These are phyloP conservation scores for Danio rerio DNA, from an alignment of 2,113 vertebrate genomes.

Conservation along the genomic window GRCz12tu NC_133198.1:27009501-27010000, in stretches of 20 bases:
- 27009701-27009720: conserved; percentile 3
- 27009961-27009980: conserved; percentile 9
- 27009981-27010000: conserved; percentile 43
- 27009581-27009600: too few species aligned
- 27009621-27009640: background rate
- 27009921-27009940: background rate
- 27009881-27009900: background rate
- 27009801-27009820: too few species aligned
- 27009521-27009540: conserved; percentile 42
- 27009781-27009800: conserved; percentile 43
- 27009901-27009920: background rate
- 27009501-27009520: conserved; percentile 46
- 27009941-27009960: background rate
- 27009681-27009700: conserved; percentile 19
- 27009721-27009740: conserved; percentile 59
- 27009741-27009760: conserved; percentile 52
- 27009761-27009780: conserved; percentile 43
- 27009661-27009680: conserved; percentile 57
- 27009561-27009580: conserved; percentile 2
- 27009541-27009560: conserved; percentile 20
- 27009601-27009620: background rate
- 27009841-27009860: conserved; percentile 17
- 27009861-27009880: background rate
- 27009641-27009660: conserved; percentile 7
- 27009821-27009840: background rate